A percentile compares a stretch with the other conserved stretches of the same genome.
Conservation (phyloP, 1,140 invertebrate species). For the Wasmannia auropunctata region DNA sequence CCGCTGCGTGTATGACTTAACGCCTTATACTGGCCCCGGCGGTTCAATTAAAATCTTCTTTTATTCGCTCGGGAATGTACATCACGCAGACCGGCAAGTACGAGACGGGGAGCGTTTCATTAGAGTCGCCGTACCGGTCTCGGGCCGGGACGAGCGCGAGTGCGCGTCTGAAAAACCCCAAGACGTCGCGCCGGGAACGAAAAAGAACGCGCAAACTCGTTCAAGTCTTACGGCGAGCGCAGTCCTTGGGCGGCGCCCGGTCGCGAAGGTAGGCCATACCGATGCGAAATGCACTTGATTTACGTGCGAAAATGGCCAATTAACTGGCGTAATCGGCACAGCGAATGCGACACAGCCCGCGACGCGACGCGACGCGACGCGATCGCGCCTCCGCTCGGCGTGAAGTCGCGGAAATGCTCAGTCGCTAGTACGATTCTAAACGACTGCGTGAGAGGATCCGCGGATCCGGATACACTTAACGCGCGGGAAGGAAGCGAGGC, state of each 20-base stretch:
- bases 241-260: conserved; percentile 72
- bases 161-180: conserved; percentile 39
- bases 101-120: conserved; percentile 31
- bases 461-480: background rate
- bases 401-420: conserved; percentile 65
- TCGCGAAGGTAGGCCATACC: conserved; percentile 68
- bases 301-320: conserved; percentile 78
- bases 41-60: conserved; percentile 30
- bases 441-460: background rate
- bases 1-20: background rate
- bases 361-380: background rate
- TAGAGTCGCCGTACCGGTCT: conserved; percentile 47
- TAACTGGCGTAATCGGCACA: conserved; percentile 72
- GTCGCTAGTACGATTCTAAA: background rate
- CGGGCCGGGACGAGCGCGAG: conserved; percentile 21
- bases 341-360: too few species aligned
- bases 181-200: conserved; percentile 7
- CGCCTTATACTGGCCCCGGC: background rate
- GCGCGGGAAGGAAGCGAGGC: conserved; percentile 27
- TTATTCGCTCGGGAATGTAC: background rate
- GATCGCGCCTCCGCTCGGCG: background rate
- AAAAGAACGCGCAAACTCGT: conserved; percentile 63
- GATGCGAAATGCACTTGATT: conserved; percentile 67
- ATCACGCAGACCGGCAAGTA: background rate
- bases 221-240: conserved; percentile 42